Percentiles rank a stretch among this genome's conserved stretches.
Conservation (phyloP, 2,797 vertebrate genomes). For the Macropodus opercularis region DNA sequence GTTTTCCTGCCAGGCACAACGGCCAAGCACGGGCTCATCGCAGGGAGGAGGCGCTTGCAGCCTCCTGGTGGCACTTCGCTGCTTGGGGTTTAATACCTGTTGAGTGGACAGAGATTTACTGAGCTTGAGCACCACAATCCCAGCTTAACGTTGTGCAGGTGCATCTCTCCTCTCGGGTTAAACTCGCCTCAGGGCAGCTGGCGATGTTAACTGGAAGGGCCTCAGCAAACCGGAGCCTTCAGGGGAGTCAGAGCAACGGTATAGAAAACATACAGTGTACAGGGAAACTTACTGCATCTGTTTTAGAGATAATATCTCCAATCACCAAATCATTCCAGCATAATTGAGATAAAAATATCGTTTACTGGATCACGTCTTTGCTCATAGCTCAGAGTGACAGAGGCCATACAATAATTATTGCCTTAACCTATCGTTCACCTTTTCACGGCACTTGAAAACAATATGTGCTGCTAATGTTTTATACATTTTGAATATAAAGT, state of each 20-base stretch:
- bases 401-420: background rate
- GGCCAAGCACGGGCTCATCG: conserved; percentile 45
- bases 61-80: conserved; percentile 45
- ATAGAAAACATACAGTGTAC: background rate
- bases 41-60: conserved; percentile 42
- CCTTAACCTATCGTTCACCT: background rate
- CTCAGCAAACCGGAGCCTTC: conserved; percentile 24
- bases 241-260: conserved; percentile 38
- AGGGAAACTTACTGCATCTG: no score
- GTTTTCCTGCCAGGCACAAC: conserved; percentile 30
- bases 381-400: background rate
- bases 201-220: conserved; percentile 42
- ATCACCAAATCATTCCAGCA: no score
- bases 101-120: conserved; percentile 75
- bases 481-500: background rate
- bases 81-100: conserved; percentile 73
- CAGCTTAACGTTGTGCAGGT: conserved; percentile 68
- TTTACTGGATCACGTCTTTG: background rate
- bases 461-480: background rate
- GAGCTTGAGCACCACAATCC: conserved; percentile 58
- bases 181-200: conserved; percentile 61
- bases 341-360: no score
- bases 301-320: no score
- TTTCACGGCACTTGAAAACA: background rate
- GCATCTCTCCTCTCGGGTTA: conserved; percentile 51